Percentiles rank a stretch among this genome's conserved stretches.
Conservation (phyloP, 2,113 vertebrate species). For the Chaetops frenatus region DNA sequence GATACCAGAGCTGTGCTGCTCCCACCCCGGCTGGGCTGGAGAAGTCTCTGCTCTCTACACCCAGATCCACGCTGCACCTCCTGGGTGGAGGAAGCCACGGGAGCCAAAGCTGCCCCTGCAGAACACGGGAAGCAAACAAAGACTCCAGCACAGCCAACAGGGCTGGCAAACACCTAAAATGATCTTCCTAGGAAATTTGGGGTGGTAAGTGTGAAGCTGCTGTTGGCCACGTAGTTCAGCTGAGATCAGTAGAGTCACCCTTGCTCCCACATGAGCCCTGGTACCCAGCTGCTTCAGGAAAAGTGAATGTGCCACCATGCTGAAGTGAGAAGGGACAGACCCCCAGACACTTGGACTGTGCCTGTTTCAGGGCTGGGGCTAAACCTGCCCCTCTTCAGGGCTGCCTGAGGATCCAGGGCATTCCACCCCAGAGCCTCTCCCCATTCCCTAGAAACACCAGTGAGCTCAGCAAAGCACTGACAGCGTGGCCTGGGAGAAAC, state of each 20-base stretch:
- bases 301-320: neutral
- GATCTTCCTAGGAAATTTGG: neutral
- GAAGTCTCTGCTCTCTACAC: neutral
- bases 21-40: neutral
- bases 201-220: neutral
- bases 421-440: neutral
- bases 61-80: neutral
- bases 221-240: neutral
- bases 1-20: neutral
- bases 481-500: neutral
- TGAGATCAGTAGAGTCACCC: rapidly evolving
- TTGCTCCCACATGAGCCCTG: neutral
- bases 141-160: neutral
- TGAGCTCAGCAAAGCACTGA: neutral
- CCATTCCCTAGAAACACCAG: neutral
- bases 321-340: neutral
- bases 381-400: neutral
- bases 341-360: neutral
- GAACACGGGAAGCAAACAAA: neutral
- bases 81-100: neutral
- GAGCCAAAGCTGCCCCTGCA: neutral
- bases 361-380: neutral
- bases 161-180: neutral
- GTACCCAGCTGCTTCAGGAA: neutral
- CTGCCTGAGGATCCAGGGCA: neutral